These are phyloP conservation scores for Ameiurus melas DNA, from an alignment of 2,113 vertebrate species.

Conservation along the genomic window DNA sequence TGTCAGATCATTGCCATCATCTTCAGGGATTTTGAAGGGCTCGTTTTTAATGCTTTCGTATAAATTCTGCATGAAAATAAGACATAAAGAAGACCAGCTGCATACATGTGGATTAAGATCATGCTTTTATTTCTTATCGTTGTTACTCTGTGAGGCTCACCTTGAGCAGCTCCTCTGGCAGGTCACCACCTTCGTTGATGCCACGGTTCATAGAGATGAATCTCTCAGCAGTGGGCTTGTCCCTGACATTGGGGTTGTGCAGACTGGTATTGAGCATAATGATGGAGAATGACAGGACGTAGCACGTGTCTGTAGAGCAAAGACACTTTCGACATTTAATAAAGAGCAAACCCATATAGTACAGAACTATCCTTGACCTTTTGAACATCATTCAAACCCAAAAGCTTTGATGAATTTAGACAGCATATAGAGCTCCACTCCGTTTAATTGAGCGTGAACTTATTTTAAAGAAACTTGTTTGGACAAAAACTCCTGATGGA, in stretches of 20 bases:
- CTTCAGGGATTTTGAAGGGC: slow-evolving; percentile 98
- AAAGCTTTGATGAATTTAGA: not conserved
- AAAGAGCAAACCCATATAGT: not conserved
- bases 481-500: slow-evolving; percentile 10
- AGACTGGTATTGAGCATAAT: slow-evolving; percentile 99
- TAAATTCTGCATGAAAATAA: slow-evolving; percentile 81
- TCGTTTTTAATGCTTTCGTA: slow-evolving; percentile 99
- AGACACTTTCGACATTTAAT: not conserved
- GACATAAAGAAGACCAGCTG: not conserved
- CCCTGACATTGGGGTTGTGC: slow-evolving; percentile 95
- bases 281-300: slow-evolving; percentile 93
- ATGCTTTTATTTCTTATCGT: not conserved
- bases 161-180: slow-evolving; percentile 93
- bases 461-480: slow-evolving; percentile 20
- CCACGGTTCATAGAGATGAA: slow-evolving; percentile 98
- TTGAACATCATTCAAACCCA: not conserved
- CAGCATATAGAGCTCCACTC: not conserved
- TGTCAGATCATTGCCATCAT: slow-evolving; percentile 96
- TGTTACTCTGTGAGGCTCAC: slow-evolving; percentile 66
- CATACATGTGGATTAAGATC: slow-evolving; percentile 2
- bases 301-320: slow-evolving; percentile 86
- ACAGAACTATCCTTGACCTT: not conserved
- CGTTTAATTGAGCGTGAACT: not conserved
- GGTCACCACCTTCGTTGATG: slow-evolving; percentile 96
- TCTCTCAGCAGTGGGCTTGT: slow-evolving; percentile 93